phyloP scores from a whole-genome alignment of 2,888 invertebrate genomes.

The Drosophila macrospina region DNA sequence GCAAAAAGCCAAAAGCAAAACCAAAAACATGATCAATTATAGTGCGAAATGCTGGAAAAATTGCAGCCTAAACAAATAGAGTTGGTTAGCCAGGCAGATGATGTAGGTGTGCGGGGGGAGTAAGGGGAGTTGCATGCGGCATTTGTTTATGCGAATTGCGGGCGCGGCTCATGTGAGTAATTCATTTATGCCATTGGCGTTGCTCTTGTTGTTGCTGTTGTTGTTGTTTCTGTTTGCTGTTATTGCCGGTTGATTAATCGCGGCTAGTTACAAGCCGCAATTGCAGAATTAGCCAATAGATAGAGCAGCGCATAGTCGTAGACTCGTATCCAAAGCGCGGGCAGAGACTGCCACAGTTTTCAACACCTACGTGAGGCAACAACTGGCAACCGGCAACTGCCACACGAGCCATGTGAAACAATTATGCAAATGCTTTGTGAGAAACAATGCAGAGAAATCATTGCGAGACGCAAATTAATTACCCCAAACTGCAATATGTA shows the following conservation, averaged over 20 bases:
- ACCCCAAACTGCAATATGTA: constrained; percentile 62
- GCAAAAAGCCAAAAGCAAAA: constrained; percentile 10
- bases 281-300: constrained; percentile 74
- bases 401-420: constrained; percentile 67
- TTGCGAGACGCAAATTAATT: constrained; percentile 76
- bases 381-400: constrained; percentile 9
- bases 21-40: constrained; percentile 74
- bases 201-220: constrained; percentile 34
- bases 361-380: constrained; percentile 71
- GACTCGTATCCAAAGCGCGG: constrained; percentile 45
- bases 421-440: constrained; percentile 70
- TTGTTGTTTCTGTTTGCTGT: constrained; percentile 32
- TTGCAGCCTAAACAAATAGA: constrained; percentile 57
- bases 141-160: constrained; percentile 54
- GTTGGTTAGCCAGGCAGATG: constrained; percentile 4
- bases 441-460: constrained; percentile 76
- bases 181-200: constrained; percentile 64
- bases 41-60: constrained; percentile 68
- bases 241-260: constrained; percentile 69
- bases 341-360: constrained; percentile 51
- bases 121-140: constrained; percentile 15
- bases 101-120: neutral
- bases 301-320: constrained; percentile 31
- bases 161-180: constrained; percentile 61
- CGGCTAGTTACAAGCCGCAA: constrained; percentile 71